Evolutionary conservation across 2,113 vertebrate species (phyloP).

Genomic region (Catagonus wagneri): DNA sequence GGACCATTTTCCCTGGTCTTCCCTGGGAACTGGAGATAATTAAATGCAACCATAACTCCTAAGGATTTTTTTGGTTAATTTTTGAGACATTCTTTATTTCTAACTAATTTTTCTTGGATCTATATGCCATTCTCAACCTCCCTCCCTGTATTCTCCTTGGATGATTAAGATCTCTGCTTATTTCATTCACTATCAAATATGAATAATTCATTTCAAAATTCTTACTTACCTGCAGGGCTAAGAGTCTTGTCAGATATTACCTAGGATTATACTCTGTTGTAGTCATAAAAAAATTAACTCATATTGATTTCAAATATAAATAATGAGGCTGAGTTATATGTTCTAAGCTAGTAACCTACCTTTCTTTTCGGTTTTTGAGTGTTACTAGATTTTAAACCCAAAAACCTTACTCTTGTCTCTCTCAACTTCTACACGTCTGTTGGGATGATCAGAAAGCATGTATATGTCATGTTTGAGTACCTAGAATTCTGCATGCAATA

Average conservation of each 20-base stretch:
- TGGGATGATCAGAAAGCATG: background rate
- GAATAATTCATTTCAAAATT: conserved; percentile 1
- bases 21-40: conserved; percentile 43
- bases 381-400: background rate
- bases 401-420: background rate
- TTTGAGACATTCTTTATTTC: conserved; percentile 41
- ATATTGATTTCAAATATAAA: conserved; percentile 9
- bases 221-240: background rate
- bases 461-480: background rate
- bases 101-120: conserved; percentile 8
- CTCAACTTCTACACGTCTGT: background rate
- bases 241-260: background rate
- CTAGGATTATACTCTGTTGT: background rate
- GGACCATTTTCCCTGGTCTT: conserved; percentile 17
- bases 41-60: background rate
- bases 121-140: background rate
- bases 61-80: background rate
- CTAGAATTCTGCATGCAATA: background rate
- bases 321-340: background rate
- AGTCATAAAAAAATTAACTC: background rate
- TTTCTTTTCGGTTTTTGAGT: background rate
- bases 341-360: background rate
- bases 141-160: background rate
- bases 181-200: background rate
- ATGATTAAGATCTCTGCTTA: background rate